Base-by-base conservation (phyloP, 2,888 invertebrate genomes). In the Ophion ventricosus region DNA sequence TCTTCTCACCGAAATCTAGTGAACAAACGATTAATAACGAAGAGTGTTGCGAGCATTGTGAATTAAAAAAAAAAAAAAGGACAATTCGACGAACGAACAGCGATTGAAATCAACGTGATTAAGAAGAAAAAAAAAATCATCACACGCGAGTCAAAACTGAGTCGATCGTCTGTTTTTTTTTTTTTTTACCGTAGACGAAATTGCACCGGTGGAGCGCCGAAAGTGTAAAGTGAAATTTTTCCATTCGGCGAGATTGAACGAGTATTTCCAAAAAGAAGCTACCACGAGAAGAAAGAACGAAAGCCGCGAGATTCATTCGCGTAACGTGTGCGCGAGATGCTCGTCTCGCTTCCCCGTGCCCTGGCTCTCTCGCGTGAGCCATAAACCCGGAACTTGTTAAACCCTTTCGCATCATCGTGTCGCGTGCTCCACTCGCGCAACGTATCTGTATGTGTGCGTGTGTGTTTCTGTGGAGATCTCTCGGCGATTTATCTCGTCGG, bases 311-410 rank as follows among this genome's bases (percentile, higher is more conserved):
- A 40, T 23, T 23, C 10, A 57, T 8, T 11, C 57, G 26, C 20
- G 59, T 61, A 69, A 77, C 57, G 49, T 56, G 69, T 75, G 49
- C 14, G 49, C 49, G n/a, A n/a, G n/a, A n/a, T 17, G 49, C 49
- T 74, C 35, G 14, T 25, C 40, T 25, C 40, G 57, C 56, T 67
- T 69, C 26, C 67, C 61, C 61, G 78, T 70, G 26, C 20, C 11
- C 49, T 40, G 40, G n/a, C n/a, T n/a, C 3, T n/a, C 49, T 78
- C 70, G 78, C 70, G 70, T 78, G 69, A 61, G 70, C 29, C 49
- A 35, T 20, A 63, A 79, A 72, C 64, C 72, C 70, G 72, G 79
- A 79, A 79, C 72, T 72, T 56, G 70, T 72, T 43, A 76, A 77
- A 49, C 57, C 59, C 70, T 59, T 69, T 72, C 64, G 69, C 64